Percentiles rank a stretch among this genome's conserved stretches.
These are phyloP conservation scores for Taurulus bubalis DNA, from an alignment of 2,113 vertebrate genomes.

Conservation along the genomic window DNA sequence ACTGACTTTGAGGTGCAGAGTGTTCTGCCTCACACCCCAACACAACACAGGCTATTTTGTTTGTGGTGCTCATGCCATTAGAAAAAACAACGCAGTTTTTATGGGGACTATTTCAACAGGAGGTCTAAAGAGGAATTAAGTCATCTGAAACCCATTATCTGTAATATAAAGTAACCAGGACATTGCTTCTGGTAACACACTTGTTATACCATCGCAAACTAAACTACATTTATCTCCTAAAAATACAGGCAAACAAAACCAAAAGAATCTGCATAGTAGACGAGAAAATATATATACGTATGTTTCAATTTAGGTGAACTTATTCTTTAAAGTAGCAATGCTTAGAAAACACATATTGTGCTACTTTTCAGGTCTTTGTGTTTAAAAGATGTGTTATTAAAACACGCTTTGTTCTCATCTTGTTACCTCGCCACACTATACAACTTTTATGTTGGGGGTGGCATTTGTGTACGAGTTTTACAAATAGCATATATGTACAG, in stretches of 20 bases:
- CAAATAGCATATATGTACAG: constrained; percentile 19
- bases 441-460: constrained; percentile 35
- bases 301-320: not conserved
- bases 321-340: not conserved
- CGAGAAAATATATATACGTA: not conserved
- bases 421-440: constrained; percentile 27
- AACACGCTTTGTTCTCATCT: constrained; percentile 32
- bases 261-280: not conserved
- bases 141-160: not conserved
- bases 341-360: constrained; percentile 1
- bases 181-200: constrained; percentile 3
- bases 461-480: constrained; percentile 25
- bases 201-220: not conserved
- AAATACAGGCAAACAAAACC: constrained; percentile 1
- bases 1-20: not conserved
- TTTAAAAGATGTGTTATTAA: constrained; percentile 28
- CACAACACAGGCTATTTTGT: not conserved
- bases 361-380: constrained; percentile 11
- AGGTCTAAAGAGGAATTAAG: not conserved
- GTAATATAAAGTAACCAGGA: not conserved
- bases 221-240: constrained; percentile 1
- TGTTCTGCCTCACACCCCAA: not conserved
- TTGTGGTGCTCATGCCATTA: not conserved
- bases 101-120: not conserved
- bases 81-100: not conserved